phyloP scores from a whole-genome alignment of 2,888 invertebrate species.

The Aquatica leii region DNA sequence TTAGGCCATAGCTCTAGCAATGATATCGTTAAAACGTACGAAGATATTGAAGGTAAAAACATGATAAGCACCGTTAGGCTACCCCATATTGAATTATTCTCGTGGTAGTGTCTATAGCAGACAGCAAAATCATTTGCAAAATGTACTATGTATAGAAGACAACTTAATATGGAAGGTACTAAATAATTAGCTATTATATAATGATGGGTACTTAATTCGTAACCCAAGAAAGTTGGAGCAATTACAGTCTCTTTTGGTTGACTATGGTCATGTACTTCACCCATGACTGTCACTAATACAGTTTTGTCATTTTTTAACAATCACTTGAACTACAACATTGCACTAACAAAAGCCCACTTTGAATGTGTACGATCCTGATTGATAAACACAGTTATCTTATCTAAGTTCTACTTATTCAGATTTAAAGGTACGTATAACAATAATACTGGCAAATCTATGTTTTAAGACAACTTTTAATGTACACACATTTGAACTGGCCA shows the following conservation, averaged over 20 bases:
- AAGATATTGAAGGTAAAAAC: slow-evolving; percentile 66
- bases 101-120: slow-evolving; percentile 69
- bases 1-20: slow-evolving; percentile 68
- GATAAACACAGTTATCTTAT: slow-evolving; percentile 11
- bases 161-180: slow-evolving; percentile 66
- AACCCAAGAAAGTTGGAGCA: slow-evolving; percentile 50
- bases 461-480: no score
- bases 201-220: slow-evolving; percentile 58
- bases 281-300: neutral
- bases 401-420: neutral
- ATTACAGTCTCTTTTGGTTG: slow-evolving; percentile 24
- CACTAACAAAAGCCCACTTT: no score
- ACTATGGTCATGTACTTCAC: neutral
- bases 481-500: no score
- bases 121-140: slow-evolving; percentile 74
- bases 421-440: neutral
- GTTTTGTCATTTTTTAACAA: neutral
- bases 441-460: no score
- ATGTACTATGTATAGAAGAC: slow-evolving; percentile 71
- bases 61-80: slow-evolving; percentile 62
- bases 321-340: no score
- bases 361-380: no score
- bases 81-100: slow-evolving; percentile 65
- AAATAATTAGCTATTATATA: slow-evolving; percentile 64
- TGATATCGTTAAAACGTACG: slow-evolving; percentile 67